Conservation (phyloP, 1,140 invertebrate genomes). For the Hyposmocoma kahamanoa region DNA sequence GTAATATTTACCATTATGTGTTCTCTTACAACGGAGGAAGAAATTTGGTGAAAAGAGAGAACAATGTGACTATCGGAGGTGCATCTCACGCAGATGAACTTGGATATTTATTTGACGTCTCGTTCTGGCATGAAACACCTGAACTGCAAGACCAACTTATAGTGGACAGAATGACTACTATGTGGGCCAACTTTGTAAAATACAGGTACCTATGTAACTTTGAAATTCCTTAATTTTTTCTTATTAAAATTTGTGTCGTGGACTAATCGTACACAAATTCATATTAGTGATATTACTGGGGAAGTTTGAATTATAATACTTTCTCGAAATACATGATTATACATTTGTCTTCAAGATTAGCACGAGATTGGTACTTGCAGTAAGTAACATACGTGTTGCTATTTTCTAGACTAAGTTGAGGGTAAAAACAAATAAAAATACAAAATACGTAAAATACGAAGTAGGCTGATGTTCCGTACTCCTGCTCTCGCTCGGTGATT, state of each 20-base stretch:
- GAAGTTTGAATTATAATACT: no score
- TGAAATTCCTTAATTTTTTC: neutral
- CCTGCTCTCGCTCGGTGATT: neutral
- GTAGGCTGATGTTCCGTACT: no score
- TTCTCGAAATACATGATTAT: neutral
- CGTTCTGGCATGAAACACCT: neutral
- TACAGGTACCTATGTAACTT: slow-evolving; percentile 24
- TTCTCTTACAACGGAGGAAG: slow-evolving; percentile 26
- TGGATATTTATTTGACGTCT: slow-evolving; percentile 23
- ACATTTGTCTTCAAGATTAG: neutral
- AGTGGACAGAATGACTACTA: slow-evolving; percentile 25
- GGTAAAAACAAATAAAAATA: no score
- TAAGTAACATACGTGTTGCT: no score
- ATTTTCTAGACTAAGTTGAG: no score
- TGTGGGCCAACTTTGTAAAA: slow-evolving; percentile 37
- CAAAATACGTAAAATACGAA: no score
- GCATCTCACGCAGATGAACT: slow-evolving; percentile 30
- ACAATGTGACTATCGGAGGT: slow-evolving; percentile 9
- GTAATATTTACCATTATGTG: slow-evolving; percentile 24
- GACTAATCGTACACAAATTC: no score
- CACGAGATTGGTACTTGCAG: no score
- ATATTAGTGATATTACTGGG: no score
- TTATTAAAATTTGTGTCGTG: neutral
- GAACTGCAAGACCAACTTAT: slow-evolving; percentile 16
- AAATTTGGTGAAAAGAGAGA: slow-evolving; percentile 14